These are phyloP conservation scores for Volucella bombylans DNA, from an alignment of 2,888 invertebrate genomes.

Conservation along the genomic window DNA sequence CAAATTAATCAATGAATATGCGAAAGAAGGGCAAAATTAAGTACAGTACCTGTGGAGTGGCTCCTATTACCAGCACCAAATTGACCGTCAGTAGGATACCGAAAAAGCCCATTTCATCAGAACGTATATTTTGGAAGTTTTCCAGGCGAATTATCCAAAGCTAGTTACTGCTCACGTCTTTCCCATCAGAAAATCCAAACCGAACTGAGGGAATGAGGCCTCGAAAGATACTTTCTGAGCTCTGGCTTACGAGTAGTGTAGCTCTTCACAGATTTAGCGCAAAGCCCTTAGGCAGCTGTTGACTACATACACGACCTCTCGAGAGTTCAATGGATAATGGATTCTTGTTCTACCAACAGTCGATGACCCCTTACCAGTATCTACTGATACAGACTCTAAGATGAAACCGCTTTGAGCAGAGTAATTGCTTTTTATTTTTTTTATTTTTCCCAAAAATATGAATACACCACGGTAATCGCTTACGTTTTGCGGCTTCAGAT, in stretches of 20 bases:
- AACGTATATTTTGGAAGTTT: background rate
- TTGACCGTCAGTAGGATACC: conserved; percentile 15
- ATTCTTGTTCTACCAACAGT: conserved; percentile 31
- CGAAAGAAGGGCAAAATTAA: background rate
- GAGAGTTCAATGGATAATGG: conserved; percentile 45
- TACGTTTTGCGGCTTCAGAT: conserved; percentile 5
- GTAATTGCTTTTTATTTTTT: conserved; percentile 6
- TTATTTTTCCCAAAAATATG: background rate
- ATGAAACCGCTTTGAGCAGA: background rate
- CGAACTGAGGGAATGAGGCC: conserved; percentile 37
- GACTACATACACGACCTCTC: conserved; percentile 33
- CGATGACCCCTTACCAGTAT: conserved; percentile 50
- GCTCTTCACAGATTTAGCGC: conserved; percentile 26
- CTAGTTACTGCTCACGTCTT: conserved; percentile 48
- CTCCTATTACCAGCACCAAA: background rate
- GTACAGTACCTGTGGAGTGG: conserved; percentile 59
- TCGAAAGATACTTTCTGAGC: conserved; percentile 24
- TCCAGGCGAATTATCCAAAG: conserved; percentile 2
- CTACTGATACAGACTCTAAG: background rate
- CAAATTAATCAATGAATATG: background rate
- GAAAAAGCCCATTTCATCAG: conserved; percentile 24
- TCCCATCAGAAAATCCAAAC: conserved; percentile 30
- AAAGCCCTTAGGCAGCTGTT: conserved; percentile 56
- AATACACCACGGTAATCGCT: conserved; percentile 22
- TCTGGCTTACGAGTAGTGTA: background rate